A percentile compares a stretch with the other conserved stretches of the same genome.
Evolutionary conservation across 2,888 invertebrate species (phyloP).

Genomic region (Mythimna impura): DNA sequence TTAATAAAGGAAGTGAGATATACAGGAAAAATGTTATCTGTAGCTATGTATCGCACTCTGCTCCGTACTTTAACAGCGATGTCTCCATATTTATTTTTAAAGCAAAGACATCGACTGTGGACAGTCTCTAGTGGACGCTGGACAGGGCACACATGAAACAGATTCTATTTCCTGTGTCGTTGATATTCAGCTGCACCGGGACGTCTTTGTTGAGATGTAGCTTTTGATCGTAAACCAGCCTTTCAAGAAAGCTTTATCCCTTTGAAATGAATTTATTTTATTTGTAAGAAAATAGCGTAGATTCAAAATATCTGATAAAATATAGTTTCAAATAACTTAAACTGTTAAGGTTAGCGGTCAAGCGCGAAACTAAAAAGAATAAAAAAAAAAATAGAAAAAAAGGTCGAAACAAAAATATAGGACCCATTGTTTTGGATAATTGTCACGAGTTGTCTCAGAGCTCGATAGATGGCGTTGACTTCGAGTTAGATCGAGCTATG

Average conservation of each 20-base stretch:
- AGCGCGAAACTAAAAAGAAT: too few relatives aligned
- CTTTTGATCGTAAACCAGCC: conserved; percentile 34
- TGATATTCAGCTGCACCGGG: conserved; percentile 32
- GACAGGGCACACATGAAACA: conserved; percentile 11
- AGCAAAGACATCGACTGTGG: conserved; percentile 2
- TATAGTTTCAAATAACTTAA: too few relatives aligned
- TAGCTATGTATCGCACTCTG: background rate
- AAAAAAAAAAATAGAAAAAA: too few relatives aligned
- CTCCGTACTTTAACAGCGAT: too few relatives aligned
- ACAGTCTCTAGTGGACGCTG: conserved; percentile 3
- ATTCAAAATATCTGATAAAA: too few relatives aligned
- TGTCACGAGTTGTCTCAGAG: too few relatives aligned
- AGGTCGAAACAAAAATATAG: too few relatives aligned
- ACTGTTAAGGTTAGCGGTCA: too few relatives aligned
- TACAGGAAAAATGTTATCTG: background rate
- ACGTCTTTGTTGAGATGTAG: conserved; percentile 35
- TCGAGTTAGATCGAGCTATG: too few relatives aligned
- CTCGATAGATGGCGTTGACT: too few relatives aligned
- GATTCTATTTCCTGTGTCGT: conserved; percentile 47
- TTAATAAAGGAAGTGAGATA: too few relatives aligned
- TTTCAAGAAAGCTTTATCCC: conserved; percentile 14
- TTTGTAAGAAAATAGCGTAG: background rate
- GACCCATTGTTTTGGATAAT: too few relatives aligned
- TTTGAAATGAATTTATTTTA: background rate
- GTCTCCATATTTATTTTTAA: conserved; percentile 8